Conservation (phyloP, 2,888 invertebrate species). For the Baronia brevicornis region DNA sequence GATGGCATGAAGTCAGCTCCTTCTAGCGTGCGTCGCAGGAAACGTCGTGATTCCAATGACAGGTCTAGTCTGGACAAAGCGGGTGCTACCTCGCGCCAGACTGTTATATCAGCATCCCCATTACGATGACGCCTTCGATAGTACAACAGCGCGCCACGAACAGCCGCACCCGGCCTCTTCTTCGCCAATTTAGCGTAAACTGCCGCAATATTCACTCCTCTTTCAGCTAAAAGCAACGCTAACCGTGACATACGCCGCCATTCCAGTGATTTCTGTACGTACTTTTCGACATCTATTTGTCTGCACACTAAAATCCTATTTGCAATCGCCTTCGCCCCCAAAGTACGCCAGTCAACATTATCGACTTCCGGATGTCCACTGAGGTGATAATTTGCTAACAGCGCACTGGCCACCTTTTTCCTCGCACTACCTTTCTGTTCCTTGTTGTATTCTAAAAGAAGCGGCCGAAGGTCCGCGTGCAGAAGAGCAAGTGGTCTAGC, state of each 20-base stretch:
- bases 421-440: constrained; percentile 15
- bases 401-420: constrained; percentile 24
- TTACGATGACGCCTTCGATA: constrained; percentile 23
- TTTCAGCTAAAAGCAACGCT: constrained; percentile 31
- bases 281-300: constrained; percentile 21
- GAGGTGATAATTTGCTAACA: constrained; percentile 38
- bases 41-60: constrained; percentile 15
- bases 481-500: constrained; percentile 24
- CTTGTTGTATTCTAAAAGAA: constrained; percentile 20
- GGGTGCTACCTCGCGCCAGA: constrained; percentile 40
- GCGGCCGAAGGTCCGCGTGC: constrained; percentile 6
- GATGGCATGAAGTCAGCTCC: constrained; percentile 26
- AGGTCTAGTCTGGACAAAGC: constrained; percentile 27
- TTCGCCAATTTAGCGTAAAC: constrained; percentile 25
- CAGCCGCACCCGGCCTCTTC: constrained; percentile 29
- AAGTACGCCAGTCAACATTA: constrained; percentile 28
- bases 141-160: constrained; percentile 31
- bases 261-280: constrained; percentile 26
- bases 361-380: constrained; percentile 33
- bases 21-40: constrained; percentile 13
- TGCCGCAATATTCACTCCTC: constrained; percentile 23
- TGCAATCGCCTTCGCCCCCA: constrained; percentile 41
- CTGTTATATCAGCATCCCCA: constrained; percentile 20
- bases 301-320: constrained; percentile 33
- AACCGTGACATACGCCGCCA: constrained; percentile 33